Evolutionary conservation across 2,888 invertebrate genomes (phyloP), one percentile per base, ranked within the genome.

Genomic region (Drosophila paramelanica): DNA sequence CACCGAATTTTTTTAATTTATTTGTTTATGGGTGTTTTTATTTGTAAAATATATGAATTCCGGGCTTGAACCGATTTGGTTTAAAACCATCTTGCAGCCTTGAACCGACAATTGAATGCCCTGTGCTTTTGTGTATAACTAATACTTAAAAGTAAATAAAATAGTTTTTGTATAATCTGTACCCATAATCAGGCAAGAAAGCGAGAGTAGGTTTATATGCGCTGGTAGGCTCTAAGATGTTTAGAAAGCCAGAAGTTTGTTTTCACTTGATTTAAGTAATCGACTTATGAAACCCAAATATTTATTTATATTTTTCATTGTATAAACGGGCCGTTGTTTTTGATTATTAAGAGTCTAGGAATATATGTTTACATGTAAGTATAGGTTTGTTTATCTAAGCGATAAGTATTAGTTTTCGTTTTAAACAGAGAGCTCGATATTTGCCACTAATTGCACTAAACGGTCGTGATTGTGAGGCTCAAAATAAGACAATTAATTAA

Each of bases 371-470:
- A 20, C n/a, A 36, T 43, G 33, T 56, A 56, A 47, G 23, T 36
- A 17, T 42, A 10, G 8, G 33, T 41, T 58, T 50, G 33, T 41
- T 58, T 50, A n/a, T 52, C 33, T 27, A 58, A 20, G 45, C 52
- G 43, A 45, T 36, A n/a, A 7, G 55, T 66, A 66, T 62, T 53
- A 50, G 53, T 68, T 67, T 50, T 67, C 17, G 13, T 46, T 47
- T 39, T 39, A 11, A 36, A 36, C 36, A 36, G 8, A 36, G 25
- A 50, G 41, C 31, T 33, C 10, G 17, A 33, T 38, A 58, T 41
- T 41, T 52, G 33, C 27, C 14, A 38, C 67, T 67, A 57, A 33
- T 56, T 46, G 41, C 57, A 52, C 43, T 49, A 27, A n/a, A 49
- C 45, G 41, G 8, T 41, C 11, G 43, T 51, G 64, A 39, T 41